These are phyloP conservation scores for Lasioglossum marginatum DNA, from an alignment of 2,888 invertebrate genomes.

Conservation along the genomic window DNA sequence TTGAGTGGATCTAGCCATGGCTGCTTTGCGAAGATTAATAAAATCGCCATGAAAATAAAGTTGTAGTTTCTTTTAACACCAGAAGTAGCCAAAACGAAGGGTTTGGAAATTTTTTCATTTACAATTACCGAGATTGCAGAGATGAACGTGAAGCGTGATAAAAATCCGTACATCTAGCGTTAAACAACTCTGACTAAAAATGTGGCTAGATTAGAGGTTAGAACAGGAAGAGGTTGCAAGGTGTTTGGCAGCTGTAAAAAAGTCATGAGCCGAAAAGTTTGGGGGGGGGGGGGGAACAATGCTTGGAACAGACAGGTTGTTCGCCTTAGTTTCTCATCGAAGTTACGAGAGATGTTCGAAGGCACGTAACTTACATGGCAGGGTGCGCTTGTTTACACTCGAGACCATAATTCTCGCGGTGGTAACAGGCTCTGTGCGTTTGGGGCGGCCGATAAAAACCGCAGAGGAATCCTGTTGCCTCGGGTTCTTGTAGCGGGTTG, in stretches of 20 bases:
- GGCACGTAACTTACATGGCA: constrained; percentile 1
- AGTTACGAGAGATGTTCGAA: constrained; percentile 7
- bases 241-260: background rate
- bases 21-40: too few species aligned
- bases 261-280: background rate
- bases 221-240: background rate
- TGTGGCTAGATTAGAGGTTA: background rate
- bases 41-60: too few species aligned
- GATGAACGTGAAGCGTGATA: too few species aligned
- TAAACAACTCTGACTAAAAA: background rate
- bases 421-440: constrained; percentile 49
- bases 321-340: constrained; percentile 33
- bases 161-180: too few species aligned
- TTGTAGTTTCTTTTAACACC: too few species aligned
- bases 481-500: constrained; percentile 35
- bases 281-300: background rate
- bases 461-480: constrained; percentile 52
- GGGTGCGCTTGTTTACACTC: constrained; percentile 71
- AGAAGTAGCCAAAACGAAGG: background rate
- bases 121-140: too few species aligned
- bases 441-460: constrained; percentile 69
- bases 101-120: background rate
- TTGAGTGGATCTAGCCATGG: too few species aligned
- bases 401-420: constrained; percentile 71
- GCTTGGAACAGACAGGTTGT: constrained; percentile 58